Evolutionary conservation across 2,888 invertebrate genomes (phyloP), one percentile per base, ranked within the genome.

Genomic region (Heliconius cydno): DNA sequence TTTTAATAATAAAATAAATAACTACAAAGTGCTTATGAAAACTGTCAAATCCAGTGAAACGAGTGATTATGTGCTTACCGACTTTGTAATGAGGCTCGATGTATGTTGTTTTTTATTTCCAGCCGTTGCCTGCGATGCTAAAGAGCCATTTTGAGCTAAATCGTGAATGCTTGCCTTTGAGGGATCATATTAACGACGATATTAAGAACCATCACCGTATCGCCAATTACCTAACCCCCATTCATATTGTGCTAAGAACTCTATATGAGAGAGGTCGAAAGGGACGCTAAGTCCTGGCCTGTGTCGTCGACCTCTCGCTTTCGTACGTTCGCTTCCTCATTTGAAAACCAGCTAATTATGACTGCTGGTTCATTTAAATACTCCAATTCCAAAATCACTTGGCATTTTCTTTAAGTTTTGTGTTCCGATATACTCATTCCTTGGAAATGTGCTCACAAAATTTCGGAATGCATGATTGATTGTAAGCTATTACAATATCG

Each of bases 31-130:
- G 6, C 15, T 25, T 30, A 79, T 77, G 79, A 88, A 90, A 88
- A 85, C 89, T 87, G 85, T 82, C 89, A 91, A 91, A 91, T 73
- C 77, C 81, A 79, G 79, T 92, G 90, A 80, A 82, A 82, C 82
- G 84, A 85, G 85, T 82, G 77, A 85, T 86, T 86, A 85, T 89
- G 89, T 91, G 92, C 93, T 91, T 92, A 86, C 87, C 88, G 91
- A 90, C 89, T 91, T 89, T 92, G 92, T 94, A 94, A 90, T 93
- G 94, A 94, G 94, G 94, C 94, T 93, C 94, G 94, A 94, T 94
- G 92, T 95, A 93, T 95, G 94, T 94, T 95, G 94, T 95, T 95
- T 94, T 93, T 95, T 95, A 95, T 95, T 95, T 94, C 93, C 95
- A 95, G 95, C 94, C 92, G 94, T 94, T 94, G 95, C 94, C 95